These are phyloP conservation scores for Serrognathus titanus DNA, from an alignment of 2,888 invertebrate genomes.

Conservation along the genomic window DNA sequence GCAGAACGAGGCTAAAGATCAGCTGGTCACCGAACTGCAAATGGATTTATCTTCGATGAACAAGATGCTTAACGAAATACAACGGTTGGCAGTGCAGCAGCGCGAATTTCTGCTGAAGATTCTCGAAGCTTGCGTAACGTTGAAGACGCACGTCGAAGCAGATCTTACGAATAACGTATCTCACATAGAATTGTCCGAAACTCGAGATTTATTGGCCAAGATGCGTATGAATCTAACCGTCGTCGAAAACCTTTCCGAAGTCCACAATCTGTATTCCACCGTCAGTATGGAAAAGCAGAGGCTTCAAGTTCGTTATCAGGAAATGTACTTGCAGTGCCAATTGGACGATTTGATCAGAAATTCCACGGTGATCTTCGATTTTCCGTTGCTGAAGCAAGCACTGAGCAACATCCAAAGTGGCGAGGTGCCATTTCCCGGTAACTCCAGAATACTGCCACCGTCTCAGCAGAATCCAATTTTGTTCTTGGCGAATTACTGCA, in stretches of 20 bases:
- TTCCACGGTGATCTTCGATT: conserved; percentile 65
- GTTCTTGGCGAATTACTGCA: conserved; percentile 73
- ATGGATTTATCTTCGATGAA: conserved; percentile 66
- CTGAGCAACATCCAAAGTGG: conserved; percentile 61
- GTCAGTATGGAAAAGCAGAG: conserved; percentile 64
- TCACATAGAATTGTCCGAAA: conserved; percentile 64
- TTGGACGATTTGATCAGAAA: conserved; percentile 67
- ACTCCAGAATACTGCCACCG: conserved; percentile 39
- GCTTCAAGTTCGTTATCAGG: conserved; percentile 65
- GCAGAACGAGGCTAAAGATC: conserved; percentile 64
- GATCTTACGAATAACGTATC: conserved; percentile 67
- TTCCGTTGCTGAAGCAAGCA: conserved; percentile 64
- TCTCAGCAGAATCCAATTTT: conserved; percentile 66
- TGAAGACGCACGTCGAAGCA: conserved; percentile 72
- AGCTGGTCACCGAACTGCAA: conserved; percentile 62
- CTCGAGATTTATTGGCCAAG: conserved; percentile 60
- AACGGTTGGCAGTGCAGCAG: conserved; percentile 67
- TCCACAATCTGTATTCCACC: conserved; percentile 59
- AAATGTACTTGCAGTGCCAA: conserved; percentile 69
- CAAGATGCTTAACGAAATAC: conserved; percentile 66
- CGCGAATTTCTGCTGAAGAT: conserved; percentile 70
- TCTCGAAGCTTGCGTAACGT: conserved; percentile 68
- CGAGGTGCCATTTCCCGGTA: conserved; percentile 49
- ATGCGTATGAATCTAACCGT: conserved; percentile 59
- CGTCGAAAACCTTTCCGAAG: conserved; percentile 58